A percentile compares a stretch with the other conserved stretches of the same genome.
Evolutionary conservation across 2,113 vertebrate species (phyloP).

Genomic region (Nanorana parkeri): DNA sequence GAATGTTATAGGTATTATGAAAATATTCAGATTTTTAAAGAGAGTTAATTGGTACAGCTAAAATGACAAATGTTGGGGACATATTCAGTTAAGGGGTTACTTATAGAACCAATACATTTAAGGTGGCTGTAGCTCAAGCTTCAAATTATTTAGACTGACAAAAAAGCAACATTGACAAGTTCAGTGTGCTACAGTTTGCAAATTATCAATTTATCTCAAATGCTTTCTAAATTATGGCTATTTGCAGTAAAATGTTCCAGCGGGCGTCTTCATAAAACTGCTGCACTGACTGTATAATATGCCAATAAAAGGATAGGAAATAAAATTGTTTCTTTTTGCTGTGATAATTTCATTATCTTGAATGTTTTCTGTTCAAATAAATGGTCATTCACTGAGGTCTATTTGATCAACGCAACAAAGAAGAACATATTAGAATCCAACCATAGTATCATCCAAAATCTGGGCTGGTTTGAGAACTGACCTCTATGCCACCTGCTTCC

Average conservation of each 20-base stretch:
- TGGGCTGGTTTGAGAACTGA: no score
- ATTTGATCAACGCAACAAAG: no score
- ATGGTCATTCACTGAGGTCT: background rate
- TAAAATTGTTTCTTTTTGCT: background rate
- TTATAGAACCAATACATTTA: background rate
- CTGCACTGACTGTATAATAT: slow-evolving; percentile 2
- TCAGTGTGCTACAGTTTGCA: background rate
- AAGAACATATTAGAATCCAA: no score
- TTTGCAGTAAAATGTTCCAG: slow-evolving; percentile 21
- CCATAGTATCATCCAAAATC: no score
- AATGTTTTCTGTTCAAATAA: slow-evolving; percentile 10
- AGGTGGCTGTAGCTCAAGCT: background rate
- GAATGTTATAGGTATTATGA: background rate
- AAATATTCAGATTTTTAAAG: background rate
- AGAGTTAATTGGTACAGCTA: background rate
- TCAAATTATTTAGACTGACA: slow-evolving; percentile 8
- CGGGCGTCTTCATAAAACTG: slow-evolving; percentile 18
- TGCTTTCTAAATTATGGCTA: slow-evolving; percentile 28
- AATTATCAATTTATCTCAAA: slow-evolving; percentile 39
- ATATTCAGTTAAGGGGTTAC: slow-evolving; percentile 11
- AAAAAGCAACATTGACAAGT: slow-evolving; percentile 8
- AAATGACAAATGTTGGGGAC: background rate
- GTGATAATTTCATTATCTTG: slow-evolving; percentile 20
- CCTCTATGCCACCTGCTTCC: no score
- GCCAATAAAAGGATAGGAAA: background rate